Conservation (phyloP, 2,797 vertebrate genomes). For the Malurus splendens region DNA sequence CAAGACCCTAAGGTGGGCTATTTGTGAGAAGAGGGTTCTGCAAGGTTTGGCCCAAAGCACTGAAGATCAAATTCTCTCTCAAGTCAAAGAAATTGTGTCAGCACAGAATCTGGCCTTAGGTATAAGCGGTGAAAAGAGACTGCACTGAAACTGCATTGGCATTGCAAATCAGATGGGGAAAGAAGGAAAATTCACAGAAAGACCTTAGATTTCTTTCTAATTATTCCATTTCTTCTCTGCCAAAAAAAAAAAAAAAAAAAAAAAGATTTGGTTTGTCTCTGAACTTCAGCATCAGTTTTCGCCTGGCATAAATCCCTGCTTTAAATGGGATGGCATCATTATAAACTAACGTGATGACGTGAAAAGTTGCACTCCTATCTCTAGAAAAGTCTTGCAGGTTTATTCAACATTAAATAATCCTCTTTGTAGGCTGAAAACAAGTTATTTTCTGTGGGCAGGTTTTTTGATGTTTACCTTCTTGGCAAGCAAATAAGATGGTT, state of each 20-base stretch:
- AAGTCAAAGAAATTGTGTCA: constrained; percentile 57
- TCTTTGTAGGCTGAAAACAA: background rate
- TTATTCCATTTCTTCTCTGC: background rate
- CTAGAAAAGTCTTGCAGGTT: background rate
- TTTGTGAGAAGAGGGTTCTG: background rate
- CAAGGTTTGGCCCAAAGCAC: constrained; percentile 28
- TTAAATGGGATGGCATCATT: background rate
- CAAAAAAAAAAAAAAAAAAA: background rate
- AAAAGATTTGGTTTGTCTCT: background rate
- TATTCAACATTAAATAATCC: background rate
- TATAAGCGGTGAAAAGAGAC: constrained; percentile 9
- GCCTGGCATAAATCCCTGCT: background rate
- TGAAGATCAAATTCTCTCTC: constrained; percentile 54
- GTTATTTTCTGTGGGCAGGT: background rate
- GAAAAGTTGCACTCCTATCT: background rate
- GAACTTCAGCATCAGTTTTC: background rate
- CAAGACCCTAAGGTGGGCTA: constrained; percentile 9
- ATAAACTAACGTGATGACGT: background rate
- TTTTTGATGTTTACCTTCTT: background rate
- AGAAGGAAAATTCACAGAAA: constrained; percentile 19
- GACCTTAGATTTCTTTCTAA: background rate
- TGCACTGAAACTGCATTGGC: constrained; percentile 22
- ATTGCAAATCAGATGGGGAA: constrained; percentile 49
- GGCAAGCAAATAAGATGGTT: background rate
- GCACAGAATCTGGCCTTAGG: constrained; percentile 57